These are phyloP conservation scores for Diadophis punctatus DNA, from an alignment of 2,113 vertebrate genomes.

Conservation along the genomic window DNA sequence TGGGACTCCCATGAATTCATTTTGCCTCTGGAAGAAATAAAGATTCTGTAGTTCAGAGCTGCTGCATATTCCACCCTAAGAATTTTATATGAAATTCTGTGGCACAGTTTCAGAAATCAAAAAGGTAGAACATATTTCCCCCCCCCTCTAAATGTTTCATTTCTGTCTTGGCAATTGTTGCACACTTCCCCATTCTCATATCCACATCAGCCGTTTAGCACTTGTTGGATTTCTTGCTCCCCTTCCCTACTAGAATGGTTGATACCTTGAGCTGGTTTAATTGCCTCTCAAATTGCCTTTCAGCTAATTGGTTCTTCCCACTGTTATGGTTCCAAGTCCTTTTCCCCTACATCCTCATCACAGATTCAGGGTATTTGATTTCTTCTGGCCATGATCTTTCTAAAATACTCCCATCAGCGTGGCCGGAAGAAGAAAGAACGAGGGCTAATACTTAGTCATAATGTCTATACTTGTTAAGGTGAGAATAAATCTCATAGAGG, in stretches of 20 bases:
- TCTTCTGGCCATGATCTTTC: not conserved
- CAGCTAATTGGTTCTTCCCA: conserved; percentile 7
- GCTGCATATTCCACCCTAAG: conserved; percentile 28
- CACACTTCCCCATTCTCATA: not conserved
- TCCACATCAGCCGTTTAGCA: not conserved
- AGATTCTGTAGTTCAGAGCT: conserved; percentile 15
- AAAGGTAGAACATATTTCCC: conserved; percentile 49
- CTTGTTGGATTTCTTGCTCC: not conserved
- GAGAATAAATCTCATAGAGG: too few relatives aligned
- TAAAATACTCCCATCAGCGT: not conserved
- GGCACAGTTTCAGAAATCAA: conserved; percentile 39
- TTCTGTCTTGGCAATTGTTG: not conserved
- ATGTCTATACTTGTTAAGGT: not conserved
- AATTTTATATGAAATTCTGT: conserved; percentile 25
- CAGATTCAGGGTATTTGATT: not conserved
- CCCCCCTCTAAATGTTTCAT: not conserved
- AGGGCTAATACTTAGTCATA: too few relatives aligned
- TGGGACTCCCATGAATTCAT: conserved; percentile 31
- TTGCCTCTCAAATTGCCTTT: not conserved
- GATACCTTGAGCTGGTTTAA: not conserved
- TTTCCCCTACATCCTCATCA: not conserved
- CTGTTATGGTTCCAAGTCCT: not conserved
- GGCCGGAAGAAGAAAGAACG: not conserved
- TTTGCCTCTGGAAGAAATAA: conserved; percentile 34
- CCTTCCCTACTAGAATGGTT: not conserved